Evolutionary conservation across 2,113 vertebrate genomes (phyloP), one percentile per base, ranked within the genome.

Genomic region (Neoarius graeffei): DNA sequence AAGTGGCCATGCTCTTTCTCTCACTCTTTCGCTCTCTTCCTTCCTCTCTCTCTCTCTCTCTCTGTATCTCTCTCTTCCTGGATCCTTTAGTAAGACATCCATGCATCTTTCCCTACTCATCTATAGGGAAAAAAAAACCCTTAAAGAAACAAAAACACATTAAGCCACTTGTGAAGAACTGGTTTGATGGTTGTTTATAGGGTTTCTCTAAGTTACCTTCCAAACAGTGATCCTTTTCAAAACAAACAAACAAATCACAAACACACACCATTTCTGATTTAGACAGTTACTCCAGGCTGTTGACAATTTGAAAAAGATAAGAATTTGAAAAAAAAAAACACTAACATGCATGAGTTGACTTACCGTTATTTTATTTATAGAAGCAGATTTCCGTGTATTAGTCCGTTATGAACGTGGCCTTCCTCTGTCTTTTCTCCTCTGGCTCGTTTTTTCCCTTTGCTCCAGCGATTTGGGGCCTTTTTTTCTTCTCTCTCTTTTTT

Each of bases 1-100:
- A 83, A 83, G 81, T 83, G 62, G 60, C 60, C 81, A 82, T 64
- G 30, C 57, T 62, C 59, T 82, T 35, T 80, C 77, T 80, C 25
- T 27, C 25, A 1, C 23, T 19, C 35, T 42, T 42, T 42, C 35
- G 2, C 35, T 42, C 35, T 42, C 35, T 42, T 42, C 42, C 42
- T 42, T 42, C 42, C 42, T 42, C 50, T 73, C 10, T 52, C n/a
- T 73, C 67, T n/a, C 25, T 42, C n/a, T 57, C 54, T 57, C 25
- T 19, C 52, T 77, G 8, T 56, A 2, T 59, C 27, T 25, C 62
- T 83, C 13, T 62, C 42, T 52, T 83, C 11, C 19, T 82, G 20
- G 4, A 30, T 66, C 13, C 35, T 66, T 52, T 42, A 35, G 11
- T 13, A 82, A 42, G 20, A 30, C 57, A 35, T 42, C 15, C 17